Evolutionary conservation across 2,888 invertebrate genomes (phyloP).

Genomic region (Ctena decussata): DNA sequence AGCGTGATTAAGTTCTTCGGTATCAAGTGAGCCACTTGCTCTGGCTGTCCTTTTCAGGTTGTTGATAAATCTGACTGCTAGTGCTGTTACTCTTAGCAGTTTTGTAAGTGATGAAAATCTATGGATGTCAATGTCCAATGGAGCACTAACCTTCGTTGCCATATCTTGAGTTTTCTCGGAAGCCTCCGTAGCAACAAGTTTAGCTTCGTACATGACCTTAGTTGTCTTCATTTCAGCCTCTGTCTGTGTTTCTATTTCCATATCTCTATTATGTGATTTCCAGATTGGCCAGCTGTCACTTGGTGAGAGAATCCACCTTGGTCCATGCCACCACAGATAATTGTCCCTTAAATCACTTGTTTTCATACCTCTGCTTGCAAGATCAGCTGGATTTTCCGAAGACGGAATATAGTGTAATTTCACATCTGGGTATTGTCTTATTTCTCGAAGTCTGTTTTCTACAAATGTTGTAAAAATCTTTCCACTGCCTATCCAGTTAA

Average conservation of each 20-base stretch:
- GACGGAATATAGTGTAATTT: background rate
- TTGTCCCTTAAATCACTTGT: background rate
- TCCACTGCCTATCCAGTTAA: background rate
- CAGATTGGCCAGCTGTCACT: background rate
- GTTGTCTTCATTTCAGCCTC: too few relatives aligned
- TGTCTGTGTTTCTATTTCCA: too few relatives aligned
- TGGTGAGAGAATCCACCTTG: background rate
- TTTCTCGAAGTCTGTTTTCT: background rate
- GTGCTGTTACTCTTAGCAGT: background rate
- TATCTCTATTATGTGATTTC: too few relatives aligned
- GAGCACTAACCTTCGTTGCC: too few relatives aligned
- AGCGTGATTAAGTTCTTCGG: background rate
- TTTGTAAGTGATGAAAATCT: background rate
- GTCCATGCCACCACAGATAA: background rate
- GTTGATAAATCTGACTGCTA: background rate
- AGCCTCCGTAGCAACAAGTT: background rate
- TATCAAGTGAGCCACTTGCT: background rate
- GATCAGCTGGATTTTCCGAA: background rate
- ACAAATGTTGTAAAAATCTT: background rate
- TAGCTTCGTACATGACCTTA: too few relatives aligned
- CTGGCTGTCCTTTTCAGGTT: background rate
- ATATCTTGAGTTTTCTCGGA: too few relatives aligned
- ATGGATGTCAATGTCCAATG: background rate
- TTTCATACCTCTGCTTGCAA: background rate
- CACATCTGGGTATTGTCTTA: background rate